A percentile compares a stretch with the other conserved stretches of the same genome.
Conservation (phyloP, 1,140 invertebrate species). For the Papilio xuthus region DNA sequence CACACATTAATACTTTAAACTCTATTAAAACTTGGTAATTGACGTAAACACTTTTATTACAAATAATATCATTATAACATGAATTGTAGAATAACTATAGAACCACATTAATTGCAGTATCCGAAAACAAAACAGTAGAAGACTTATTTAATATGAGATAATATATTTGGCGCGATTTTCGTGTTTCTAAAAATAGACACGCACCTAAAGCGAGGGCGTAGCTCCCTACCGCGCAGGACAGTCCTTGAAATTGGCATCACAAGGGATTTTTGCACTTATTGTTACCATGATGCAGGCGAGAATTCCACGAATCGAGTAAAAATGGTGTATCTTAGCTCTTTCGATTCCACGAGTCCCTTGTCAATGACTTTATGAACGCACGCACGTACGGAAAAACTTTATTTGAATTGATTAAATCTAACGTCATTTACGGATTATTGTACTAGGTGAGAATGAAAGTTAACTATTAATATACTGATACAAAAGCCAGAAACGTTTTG, state of each 20-base stretch:
- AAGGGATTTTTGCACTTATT: slow-evolving; percentile 27
- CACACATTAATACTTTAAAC: too few relatives aligned
- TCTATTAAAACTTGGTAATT: too few relatives aligned
- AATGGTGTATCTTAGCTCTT: slow-evolving; percentile 4
- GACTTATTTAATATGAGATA: slow-evolving; percentile 45
- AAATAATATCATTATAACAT: neutral
- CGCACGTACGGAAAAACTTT: neutral
- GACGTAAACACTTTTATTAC: too few relatives aligned
- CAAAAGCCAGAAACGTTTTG: slow-evolving; percentile 16
- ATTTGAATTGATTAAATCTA: neutral
- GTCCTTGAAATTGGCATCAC: neutral
- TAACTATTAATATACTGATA: neutral
- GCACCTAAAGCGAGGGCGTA: slow-evolving; percentile 42
- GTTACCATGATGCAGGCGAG: slow-evolving; percentile 11
- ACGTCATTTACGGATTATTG: neutral
- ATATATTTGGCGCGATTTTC: slow-evolving; percentile 44
- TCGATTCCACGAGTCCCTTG: neutral
- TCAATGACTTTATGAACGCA: neutral
- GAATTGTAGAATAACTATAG: too few relatives aligned
- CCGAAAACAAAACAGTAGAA: neutral
- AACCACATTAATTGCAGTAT: neutral
- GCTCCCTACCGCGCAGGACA: slow-evolving; percentile 43
- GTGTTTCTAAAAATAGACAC: slow-evolving; percentile 58
- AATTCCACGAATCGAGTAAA: slow-evolving; percentile 8
- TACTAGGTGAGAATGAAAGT: neutral